Evolutionary conservation across 2,113 vertebrate species (phyloP), one percentile per base, ranked within the genome.

Genomic region (Meriones unguiculatus): DNA sequence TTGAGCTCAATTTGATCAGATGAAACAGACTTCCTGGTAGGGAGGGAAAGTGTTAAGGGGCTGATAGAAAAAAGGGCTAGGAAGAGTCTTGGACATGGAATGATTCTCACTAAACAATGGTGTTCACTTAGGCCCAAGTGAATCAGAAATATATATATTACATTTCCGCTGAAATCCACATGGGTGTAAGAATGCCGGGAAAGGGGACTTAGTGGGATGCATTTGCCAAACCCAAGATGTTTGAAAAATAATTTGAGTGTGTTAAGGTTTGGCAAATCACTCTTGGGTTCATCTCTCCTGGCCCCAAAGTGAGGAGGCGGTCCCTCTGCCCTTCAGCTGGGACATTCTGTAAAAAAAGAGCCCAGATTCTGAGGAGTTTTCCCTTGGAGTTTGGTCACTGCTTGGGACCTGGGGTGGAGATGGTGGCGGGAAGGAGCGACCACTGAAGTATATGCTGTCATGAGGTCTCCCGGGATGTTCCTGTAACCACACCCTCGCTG

Each of bases 71-170:
- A 89, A 59, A 95, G 50, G 38, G 78, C 89, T 87, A 67, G 77
- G 94, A 96, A 95, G 94, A 94, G 76, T 95, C 82, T 96, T 93
- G 97, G 92, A 96, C 70, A 57, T 72, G n/a, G 46, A 97, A 70
- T 86, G 91, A 64, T 78, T 95, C 84, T 98, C 80, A n/a, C 90
- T 65, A 62, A 97, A 85, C 78, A 90, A 76, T 87, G 89, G 92
- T 80, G 87, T 87, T 81, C 95, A 96, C 94, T 93, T 97, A 85
- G 97, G 84, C 84, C 82, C 82, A 67, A 85, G 80, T 72, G 94
- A 97, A 96, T 97, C 96, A 92, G 95, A 96, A 97, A 98, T 97
- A 97, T 52, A 90, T 78, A 94, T 97, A 97, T 97, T 97, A 93
- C 69, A 97, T 97, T 97, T 96, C 95, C 70, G 75, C 95, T 78